Conservation (phyloP, 1,140 invertebrate genomes). For the Euwallacea similis region DNA sequence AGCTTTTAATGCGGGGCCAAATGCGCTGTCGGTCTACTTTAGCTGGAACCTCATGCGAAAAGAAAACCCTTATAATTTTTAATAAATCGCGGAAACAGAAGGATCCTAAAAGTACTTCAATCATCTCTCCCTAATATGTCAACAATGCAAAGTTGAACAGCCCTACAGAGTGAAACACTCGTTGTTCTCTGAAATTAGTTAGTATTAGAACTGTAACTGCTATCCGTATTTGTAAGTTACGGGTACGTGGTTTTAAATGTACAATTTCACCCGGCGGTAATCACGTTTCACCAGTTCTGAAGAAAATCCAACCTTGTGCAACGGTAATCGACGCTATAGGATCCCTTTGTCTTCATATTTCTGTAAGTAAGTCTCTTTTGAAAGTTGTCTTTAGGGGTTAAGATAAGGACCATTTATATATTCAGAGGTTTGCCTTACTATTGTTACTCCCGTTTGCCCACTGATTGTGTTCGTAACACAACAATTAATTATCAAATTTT, state of each 20-base stretch:
- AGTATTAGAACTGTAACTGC: constrained; percentile 28
- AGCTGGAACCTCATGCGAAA: no score
- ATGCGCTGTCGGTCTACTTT: no score
- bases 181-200: background rate
- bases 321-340: constrained; percentile 19
- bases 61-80: no score
- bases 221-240: constrained; percentile 54
- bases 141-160: background rate
- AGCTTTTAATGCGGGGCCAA: no score
- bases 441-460: no score
- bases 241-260: constrained; percentile 45
- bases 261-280: constrained; percentile 1
- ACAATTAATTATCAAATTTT: background rate
- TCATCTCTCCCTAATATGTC: no score
- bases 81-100: no score
- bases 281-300: constrained; percentile 13
- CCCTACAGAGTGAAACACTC: background rate
- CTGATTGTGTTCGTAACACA: no score
- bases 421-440: no score
- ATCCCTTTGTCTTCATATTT: constrained; percentile 16
- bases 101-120: no score
- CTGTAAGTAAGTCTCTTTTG: constrained; percentile 26
- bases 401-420: background rate
- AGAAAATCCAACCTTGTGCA: constrained; percentile 10
- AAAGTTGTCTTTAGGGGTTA: constrained; percentile 1